Base-by-base conservation (phyloP, 2,888 invertebrate species). In the Drosophila ochracea region DNA sequence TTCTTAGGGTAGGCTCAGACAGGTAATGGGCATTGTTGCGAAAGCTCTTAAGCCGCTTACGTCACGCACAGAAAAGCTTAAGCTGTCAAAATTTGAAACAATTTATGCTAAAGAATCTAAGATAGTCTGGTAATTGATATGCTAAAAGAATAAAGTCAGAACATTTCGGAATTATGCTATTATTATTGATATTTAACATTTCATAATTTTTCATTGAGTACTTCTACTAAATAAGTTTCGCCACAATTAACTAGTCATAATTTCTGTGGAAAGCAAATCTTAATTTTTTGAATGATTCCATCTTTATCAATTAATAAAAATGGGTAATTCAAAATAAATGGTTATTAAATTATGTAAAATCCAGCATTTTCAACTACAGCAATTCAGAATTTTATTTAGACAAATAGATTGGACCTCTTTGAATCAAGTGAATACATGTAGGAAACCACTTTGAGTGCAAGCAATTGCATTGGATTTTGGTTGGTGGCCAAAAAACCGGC, bases 401-500 rank as follows among this genome's bases (percentile, higher is more conserved):
- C 31, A n/a, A 25, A 1, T 28, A 6, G 50, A 54, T 39, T 55
- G 52, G 39, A 35, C 11, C 41, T 33, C n/a, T 19, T n/a, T 43
- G 39, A 1, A 33, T 47, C 49, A n/a, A 16, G 28, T 37, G 31
- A 52, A 47, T 53, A 33, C 69, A 69, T n/a, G 5, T 25, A 33
- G 21, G 39, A 50, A 62, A 39, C 4, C 28, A n/a, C n/a, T 76
- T 53, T 55, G 50, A 41, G 41, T 62, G 64, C 37, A 60, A 73
- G 11, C 28, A 62, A 68, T 74, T 64, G 59, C 50, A 50, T 70
- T 79, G 37, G 59, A 63, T 63, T 76, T 70, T 78, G 60, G 63
- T 67, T 49, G 41, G 33, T 25, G 43, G 58, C 68, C 71, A 68
- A 66, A n/a, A n/a, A 57, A 35, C 41, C 7, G 67, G 7, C 54